Conservation (phyloP, 2,113 vertebrate species). For the Sclerurus mexicanus region DNA sequence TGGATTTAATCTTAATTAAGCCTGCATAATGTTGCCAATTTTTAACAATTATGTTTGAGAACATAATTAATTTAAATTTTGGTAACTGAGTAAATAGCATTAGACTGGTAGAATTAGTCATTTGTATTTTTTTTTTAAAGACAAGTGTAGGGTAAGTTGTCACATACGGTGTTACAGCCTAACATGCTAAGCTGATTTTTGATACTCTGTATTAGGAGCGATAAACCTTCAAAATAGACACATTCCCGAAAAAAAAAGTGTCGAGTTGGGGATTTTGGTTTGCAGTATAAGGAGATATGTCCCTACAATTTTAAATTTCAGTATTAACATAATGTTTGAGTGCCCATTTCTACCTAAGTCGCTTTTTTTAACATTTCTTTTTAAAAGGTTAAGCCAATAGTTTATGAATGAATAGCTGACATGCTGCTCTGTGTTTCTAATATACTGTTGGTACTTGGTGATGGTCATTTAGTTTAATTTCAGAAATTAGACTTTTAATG, state of each 20-base stretch:
- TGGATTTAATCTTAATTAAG: conserved; percentile 90
- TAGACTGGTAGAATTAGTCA: conserved; percentile 76
- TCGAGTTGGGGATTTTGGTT: background rate
- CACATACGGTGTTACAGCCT: conserved; percentile 48
- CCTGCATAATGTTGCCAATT: conserved; percentile 88
- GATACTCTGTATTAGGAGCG: conserved; percentile 22
- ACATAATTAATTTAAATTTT: conserved; percentile 89
- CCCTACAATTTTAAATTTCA: background rate
- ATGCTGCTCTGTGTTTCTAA: background rate
- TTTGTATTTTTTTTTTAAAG: conserved; percentile 44
- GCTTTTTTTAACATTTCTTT: background rate
- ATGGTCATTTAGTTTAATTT: conserved; percentile 46
- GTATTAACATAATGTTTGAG: background rate
- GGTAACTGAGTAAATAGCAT: conserved; percentile 87
- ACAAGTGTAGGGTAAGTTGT: conserved; percentile 5
- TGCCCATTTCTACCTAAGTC: background rate
- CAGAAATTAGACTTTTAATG: conserved; percentile 17
- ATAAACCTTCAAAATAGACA: conserved; percentile 3
- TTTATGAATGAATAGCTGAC: background rate
- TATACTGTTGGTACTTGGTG: background rate
- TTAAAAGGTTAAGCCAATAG: background rate
- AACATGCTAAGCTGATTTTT: conserved; percentile 57
- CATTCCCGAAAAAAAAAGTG: background rate
- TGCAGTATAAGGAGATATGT: background rate
- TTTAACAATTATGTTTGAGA: conserved; percentile 89